phyloP scores from a whole-genome alignment of 2,113 vertebrate species.

The Rutilus rutilus region DNA sequence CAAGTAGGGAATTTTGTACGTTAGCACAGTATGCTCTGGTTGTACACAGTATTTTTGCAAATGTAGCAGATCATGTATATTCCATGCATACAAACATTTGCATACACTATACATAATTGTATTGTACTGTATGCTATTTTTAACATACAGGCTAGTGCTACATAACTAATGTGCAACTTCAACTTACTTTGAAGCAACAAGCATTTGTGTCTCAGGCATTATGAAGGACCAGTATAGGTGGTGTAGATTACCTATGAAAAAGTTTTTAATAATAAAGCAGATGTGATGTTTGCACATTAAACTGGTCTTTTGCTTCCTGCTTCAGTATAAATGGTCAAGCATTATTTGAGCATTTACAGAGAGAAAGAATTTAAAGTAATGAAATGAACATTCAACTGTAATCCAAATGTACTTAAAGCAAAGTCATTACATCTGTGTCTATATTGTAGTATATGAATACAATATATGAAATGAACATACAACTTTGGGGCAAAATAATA shows the following conservation, averaged over 20 bases:
- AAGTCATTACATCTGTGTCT: not conserved
- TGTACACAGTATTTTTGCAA: not conserved
- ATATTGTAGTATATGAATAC: not conserved
- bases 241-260: not conserved
- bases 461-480: not conserved
- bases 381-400: not conserved
- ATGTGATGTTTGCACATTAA: conserved; percentile 20
- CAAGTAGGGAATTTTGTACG: no score
- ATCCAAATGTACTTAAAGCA: not conserved
- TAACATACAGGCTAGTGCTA: not conserved
- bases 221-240: conserved; percentile 58
- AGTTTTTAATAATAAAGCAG: not conserved
- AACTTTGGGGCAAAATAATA: not conserved
- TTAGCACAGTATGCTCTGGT: no score
- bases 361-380: not conserved
- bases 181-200: not conserved
- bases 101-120: not conserved
- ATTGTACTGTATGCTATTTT: not conserved
- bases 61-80: not conserved
- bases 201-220: not conserved
- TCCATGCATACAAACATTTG: not conserved
- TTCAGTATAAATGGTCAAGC: not conserved
- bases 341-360: not conserved
- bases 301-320: not conserved
- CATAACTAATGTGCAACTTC: not conserved